Percentiles rank a stretch among this genome's conserved stretches.
Evolutionary conservation across 2,797 vertebrate genomes (phyloP).

Genomic region (Propithecus deckenii): DNA sequence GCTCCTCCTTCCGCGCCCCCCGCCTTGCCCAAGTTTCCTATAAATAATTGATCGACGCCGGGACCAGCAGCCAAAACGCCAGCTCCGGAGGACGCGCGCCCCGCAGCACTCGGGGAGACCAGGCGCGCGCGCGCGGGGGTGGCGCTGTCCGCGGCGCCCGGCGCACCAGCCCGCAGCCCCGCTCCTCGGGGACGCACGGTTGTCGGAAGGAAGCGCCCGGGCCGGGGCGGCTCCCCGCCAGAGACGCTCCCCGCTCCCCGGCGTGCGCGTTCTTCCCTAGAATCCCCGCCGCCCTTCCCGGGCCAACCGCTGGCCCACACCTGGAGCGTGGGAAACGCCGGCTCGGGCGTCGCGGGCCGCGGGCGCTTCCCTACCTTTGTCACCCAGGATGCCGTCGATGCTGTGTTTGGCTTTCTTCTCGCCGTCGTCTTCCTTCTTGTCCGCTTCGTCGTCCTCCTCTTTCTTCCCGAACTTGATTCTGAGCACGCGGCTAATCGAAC

Average conservation of each 20-base stretch:
- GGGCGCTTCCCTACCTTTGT: constrained; percentile 92
- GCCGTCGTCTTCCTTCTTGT: constrained; percentile 98
- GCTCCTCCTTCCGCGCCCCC: constrained; percentile 73
- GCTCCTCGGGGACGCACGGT: neutral
- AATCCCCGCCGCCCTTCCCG: accelerated
- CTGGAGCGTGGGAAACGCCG: accelerated
- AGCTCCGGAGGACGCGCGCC: neutral
- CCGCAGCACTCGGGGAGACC: accelerated
- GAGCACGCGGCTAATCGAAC: constrained; percentile 99
- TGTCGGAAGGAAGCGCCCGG: accelerated
- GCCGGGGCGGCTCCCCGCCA: neutral
- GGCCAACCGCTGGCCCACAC: neutral
- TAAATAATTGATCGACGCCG: constrained; percentile 91
- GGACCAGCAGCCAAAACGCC: constrained; percentile 78
- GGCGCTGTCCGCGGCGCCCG: neutral
- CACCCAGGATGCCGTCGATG: constrained; percentile 98
- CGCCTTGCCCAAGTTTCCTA: constrained; percentile 83
- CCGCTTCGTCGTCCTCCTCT: constrained; percentile 97
- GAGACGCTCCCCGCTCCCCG: neutral
- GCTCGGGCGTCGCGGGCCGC: accelerated
- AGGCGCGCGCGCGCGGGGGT: accelerated
- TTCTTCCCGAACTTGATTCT: constrained; percentile 99
- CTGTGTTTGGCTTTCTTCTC: constrained; percentile 99
- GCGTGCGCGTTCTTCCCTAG: neutral
- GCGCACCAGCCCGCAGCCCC: accelerated